Evolutionary conservation across 2,888 invertebrate genomes (phyloP).

Genomic region (Romanomermis culicivorax): DNA sequence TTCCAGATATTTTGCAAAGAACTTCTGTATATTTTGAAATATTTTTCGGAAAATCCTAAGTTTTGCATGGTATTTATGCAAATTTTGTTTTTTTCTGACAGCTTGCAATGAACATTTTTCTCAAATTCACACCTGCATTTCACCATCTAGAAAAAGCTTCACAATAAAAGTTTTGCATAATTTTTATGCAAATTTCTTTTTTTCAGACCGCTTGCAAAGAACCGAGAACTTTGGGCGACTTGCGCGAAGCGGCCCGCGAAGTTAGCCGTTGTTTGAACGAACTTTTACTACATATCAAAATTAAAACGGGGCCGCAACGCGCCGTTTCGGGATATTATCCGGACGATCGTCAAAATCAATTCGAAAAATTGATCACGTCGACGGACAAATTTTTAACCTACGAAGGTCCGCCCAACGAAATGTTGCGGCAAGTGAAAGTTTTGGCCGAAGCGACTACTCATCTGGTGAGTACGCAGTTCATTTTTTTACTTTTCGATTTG

Average conservation of each 20-base stretch:
- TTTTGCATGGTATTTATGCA: too few relatives aligned
- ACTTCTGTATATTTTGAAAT: too few relatives aligned
- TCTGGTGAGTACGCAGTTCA: slow-evolving; percentile 45
- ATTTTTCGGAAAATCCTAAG: too few relatives aligned
- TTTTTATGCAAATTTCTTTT: too few relatives aligned
- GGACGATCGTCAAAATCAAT: slow-evolving; percentile 43
- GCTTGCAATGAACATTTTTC: too few relatives aligned
- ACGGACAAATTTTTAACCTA: slow-evolving; percentile 60
- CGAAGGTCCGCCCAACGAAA: slow-evolving; percentile 42
- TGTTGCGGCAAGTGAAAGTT: slow-evolving; percentile 52
- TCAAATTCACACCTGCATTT: too few relatives aligned
- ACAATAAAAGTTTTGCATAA: too few relatives aligned
- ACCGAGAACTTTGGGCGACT: slow-evolving; percentile 46
- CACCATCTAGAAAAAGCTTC: too few relatives aligned
- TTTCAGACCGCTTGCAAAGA: slow-evolving; percentile 38
- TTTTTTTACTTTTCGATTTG: too few relatives aligned
- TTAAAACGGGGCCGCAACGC: slow-evolving; percentile 38
- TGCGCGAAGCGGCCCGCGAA: slow-evolving; percentile 57
- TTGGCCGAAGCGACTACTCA: slow-evolving; percentile 53
- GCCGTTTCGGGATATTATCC: slow-evolving; percentile 39
- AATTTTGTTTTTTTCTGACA: too few relatives aligned
- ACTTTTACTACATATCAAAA: slow-evolving; percentile 68
- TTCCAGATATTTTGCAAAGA: too few relatives aligned
- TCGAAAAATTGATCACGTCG: slow-evolving; percentile 68
- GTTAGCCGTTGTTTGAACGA: slow-evolving; percentile 71